phyloP scores from a whole-genome alignment of 1,140 invertebrate genomes.

The Zaprionus taronus region DNA sequence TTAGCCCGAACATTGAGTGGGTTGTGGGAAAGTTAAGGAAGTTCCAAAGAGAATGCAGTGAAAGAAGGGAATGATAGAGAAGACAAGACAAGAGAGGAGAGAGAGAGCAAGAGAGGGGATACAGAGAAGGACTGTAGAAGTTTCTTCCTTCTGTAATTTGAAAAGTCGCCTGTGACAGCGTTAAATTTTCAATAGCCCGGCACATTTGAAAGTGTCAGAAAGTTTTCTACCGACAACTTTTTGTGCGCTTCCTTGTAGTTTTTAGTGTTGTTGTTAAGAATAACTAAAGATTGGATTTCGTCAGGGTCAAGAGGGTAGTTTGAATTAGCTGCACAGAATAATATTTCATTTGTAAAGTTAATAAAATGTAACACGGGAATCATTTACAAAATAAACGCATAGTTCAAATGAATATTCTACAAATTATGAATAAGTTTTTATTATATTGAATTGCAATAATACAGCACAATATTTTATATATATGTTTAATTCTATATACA shows the following conservation, averaged over 20 bases:
- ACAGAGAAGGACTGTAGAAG: constrained; percentile 18
- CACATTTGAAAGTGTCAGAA: constrained; percentile 58
- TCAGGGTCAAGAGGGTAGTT: background rate
- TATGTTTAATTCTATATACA: background rate
- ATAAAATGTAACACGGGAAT: no score
- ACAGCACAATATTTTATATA: no score
- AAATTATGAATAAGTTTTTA: no score
- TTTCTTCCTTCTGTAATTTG: constrained; percentile 41
- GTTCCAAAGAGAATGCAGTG: background rate
- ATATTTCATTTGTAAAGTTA: no score
- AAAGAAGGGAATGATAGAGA: background rate
- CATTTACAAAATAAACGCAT: no score
- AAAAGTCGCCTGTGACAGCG: constrained; percentile 43
- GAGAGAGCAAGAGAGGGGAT: background rate
- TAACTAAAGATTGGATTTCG: constrained; percentile 12
- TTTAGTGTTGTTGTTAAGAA: constrained; percentile 22
- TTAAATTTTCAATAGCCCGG: constrained; percentile 53
- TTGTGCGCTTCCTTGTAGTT: constrained; percentile 18
- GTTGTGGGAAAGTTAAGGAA: background rate
- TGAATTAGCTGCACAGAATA: background rate
- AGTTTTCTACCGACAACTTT: constrained; percentile 39
- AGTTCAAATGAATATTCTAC: no score
- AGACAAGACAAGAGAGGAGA: no score
- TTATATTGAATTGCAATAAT: background rate
- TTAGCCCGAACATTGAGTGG: constrained; percentile 13